A percentile compares a stretch with the other conserved stretches of the same genome.
phyloP scores from a whole-genome alignment of 2,113 vertebrate species.

The Eretmochelys imbricata region DNA sequence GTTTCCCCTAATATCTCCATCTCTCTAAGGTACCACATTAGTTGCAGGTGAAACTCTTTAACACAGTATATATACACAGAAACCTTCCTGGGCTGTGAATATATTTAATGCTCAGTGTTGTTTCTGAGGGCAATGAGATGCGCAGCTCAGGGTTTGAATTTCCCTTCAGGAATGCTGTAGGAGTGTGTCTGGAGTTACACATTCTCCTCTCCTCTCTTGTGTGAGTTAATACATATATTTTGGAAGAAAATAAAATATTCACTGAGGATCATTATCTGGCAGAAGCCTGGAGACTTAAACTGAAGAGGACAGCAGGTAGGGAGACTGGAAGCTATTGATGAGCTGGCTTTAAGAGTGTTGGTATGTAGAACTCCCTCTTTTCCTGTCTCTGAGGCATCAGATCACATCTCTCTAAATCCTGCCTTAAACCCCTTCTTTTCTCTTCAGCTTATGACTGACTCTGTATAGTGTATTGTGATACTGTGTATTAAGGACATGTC shows the following conservation, averaged over 20 bases:
- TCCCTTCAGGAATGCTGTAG: not conserved
- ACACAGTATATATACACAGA: accelerated
- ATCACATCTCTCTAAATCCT: not conserved
- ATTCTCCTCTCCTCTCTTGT: not conserved
- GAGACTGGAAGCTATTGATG: not conserved
- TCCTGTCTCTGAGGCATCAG: not conserved
- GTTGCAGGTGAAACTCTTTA: not conserved
- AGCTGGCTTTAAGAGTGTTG: not conserved
- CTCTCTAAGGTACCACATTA: not conserved
- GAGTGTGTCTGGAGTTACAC: not conserved
- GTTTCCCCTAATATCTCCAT: not conserved
- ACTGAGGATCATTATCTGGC: not conserved
- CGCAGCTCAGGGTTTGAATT: not conserved
- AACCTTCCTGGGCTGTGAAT: not conserved
- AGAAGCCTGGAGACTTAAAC: not conserved
- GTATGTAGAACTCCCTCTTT: not conserved
- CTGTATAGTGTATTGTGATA: not conserved
- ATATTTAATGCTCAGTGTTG: not conserved
- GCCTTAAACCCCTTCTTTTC: not conserved
- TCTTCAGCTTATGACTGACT: not conserved
- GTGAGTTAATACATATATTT: not conserved
- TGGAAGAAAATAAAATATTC: not conserved
- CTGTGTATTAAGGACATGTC: accelerated
- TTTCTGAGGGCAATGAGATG: accelerated
- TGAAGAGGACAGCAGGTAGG: not conserved